A percentile compares a stretch with the other conserved stretches of the same genome.
These are phyloP conservation scores for Cyphomyrus plagiostoma DNA, from an alignment of 2,113 vertebrate genomes.

Conservation along the genomic window DNA sequence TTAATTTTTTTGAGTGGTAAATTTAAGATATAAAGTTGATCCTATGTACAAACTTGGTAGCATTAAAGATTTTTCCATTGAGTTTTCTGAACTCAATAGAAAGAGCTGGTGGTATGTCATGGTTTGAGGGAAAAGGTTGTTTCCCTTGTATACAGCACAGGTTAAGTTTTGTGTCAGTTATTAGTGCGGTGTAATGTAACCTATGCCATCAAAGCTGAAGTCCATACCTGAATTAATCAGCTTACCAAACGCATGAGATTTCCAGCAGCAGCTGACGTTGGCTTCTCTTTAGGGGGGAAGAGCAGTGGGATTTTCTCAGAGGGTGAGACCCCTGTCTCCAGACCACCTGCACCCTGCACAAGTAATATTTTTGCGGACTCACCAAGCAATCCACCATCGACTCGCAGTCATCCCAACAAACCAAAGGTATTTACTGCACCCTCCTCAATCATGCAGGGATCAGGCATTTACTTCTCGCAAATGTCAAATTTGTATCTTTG, in stretches of 20 bases:
- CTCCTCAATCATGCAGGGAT: background rate
- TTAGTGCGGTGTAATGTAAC: background rate
- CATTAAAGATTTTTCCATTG: background rate
- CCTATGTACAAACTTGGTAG: background rate
- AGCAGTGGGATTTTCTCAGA: constrained; percentile 82
- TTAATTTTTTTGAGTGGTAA: background rate
- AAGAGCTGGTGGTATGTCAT: background rate
- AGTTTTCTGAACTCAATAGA: background rate
- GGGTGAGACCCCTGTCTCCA: constrained; percentile 53
- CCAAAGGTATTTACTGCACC: constrained; percentile 73
- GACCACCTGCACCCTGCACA: constrained; percentile 63
- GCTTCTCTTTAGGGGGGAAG: constrained; percentile 55
- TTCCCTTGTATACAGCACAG: background rate
- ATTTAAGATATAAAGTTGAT: too few species aligned
- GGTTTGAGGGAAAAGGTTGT: background rate
- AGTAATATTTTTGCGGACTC: constrained; percentile 76
- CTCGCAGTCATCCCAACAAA: constrained; percentile 78
- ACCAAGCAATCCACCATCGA: constrained; percentile 45
- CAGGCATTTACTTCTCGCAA: background rate
- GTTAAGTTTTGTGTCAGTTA: background rate
- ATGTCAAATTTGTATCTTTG: background rate
- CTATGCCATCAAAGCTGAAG: background rate
- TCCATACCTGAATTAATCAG: background rate
- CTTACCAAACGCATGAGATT: background rate
- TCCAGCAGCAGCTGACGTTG: background rate